Conservation (phyloP, 2,797 vertebrate species). For the Astyanax mexicanus region DNA sequence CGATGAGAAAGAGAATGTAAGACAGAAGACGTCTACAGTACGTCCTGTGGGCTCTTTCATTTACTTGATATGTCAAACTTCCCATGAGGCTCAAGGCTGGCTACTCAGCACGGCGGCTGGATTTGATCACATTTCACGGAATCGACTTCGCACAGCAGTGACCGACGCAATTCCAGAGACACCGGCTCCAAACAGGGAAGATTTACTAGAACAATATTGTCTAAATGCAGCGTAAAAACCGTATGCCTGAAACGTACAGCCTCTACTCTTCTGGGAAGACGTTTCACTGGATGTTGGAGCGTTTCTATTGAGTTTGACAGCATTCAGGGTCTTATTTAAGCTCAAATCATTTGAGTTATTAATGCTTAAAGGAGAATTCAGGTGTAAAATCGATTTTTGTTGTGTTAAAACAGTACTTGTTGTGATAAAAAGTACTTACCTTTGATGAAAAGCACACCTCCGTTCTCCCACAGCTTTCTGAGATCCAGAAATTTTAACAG, state of each 20-base stretch:
- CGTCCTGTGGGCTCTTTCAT: conserved; percentile 13
- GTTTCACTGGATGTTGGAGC: not conserved
- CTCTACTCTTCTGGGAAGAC: not conserved
- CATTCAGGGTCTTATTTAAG: no score
- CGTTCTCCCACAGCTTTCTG: no score
- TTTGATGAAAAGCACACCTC: no score
- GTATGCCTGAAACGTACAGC: no score
- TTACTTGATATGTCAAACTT: conserved; percentile 14
- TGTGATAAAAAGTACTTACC: no score
- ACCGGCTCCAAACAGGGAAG: not conserved
- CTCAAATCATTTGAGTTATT: no score
- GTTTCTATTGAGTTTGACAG: not conserved
- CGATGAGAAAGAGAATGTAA: conserved; percentile 26
- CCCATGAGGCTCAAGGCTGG: not conserved
- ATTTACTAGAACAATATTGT: no score
- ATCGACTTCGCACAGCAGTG: not conserved
- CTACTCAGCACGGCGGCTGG: not conserved
- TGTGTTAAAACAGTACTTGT: no score
- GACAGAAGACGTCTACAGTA: conserved; percentile 17
- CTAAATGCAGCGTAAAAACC: no score
- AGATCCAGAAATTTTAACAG: no score
- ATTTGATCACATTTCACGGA: conserved; percentile 3
- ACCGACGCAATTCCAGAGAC: not conserved
- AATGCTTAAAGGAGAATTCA: no score
- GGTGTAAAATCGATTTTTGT: no score